Conservation (phyloP, 2,113 vertebrate species). For the Motacilla tschutschensis region DNA sequence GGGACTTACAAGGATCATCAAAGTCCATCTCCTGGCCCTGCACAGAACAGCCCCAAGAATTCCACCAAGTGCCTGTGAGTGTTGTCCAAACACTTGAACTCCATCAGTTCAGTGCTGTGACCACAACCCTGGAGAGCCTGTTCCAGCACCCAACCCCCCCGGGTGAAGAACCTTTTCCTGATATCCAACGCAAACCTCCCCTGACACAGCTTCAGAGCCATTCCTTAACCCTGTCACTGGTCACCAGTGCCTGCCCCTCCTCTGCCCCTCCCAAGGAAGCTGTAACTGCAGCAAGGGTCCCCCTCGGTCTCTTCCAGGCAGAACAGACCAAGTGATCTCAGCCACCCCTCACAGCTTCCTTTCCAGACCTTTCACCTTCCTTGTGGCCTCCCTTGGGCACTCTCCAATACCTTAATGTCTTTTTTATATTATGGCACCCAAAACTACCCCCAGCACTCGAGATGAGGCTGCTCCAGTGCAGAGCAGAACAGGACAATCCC, state of each 20-base stretch:
- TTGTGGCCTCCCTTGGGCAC: no score
- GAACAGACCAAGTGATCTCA: not conserved
- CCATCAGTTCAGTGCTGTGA: not conserved
- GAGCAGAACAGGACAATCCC: no score
- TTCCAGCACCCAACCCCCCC: not conserved
- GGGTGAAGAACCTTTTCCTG: not conserved
- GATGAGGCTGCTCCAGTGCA: no score
- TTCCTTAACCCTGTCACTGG: not conserved
- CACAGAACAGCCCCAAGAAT: not conserved
- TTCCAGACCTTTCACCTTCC: no score
- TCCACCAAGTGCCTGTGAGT: not conserved
- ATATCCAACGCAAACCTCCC: not conserved
- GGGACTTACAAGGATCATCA: not conserved
- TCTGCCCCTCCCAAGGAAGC: rapidly evolving
- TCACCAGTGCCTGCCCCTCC: not conserved
- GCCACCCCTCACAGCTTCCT: no score
- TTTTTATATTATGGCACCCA: no score
- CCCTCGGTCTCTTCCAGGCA: not conserved
- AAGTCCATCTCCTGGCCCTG: not conserved
- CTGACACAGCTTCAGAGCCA: not conserved
- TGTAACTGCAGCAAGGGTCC: not conserved
- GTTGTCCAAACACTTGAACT: not conserved
- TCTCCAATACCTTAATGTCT: no score
- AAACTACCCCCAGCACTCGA: no score
- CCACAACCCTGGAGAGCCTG: not conserved